These are phyloP conservation scores for Oreochromis mossambicus DNA, from an alignment of 2,797 vertebrate genomes.

Conservation along the genomic window DNA sequence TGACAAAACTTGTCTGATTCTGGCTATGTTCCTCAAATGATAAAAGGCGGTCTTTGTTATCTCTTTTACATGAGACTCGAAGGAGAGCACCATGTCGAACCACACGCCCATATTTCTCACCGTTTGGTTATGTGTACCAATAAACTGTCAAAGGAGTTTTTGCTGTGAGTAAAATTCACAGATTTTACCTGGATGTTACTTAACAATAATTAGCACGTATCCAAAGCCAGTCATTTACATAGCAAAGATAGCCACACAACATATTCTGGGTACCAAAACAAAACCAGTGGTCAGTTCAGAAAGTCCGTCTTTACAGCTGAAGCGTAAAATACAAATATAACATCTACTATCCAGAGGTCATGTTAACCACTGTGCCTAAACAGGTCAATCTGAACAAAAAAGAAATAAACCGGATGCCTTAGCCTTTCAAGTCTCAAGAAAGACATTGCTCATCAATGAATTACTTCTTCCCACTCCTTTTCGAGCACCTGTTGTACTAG, in stretches of 20 bases:
- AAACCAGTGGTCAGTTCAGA: fast-evolving
- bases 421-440: background rate
- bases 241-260: background rate
- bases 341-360: too few relatives aligned
- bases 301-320: background rate
- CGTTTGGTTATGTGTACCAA: background rate
- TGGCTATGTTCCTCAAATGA: fast-evolving
- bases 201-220: background rate
- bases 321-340: background rate
- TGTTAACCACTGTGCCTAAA: background rate
- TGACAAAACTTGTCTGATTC: background rate
- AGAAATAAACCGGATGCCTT: background rate
- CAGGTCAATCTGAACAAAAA: background rate
- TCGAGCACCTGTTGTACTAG: too few relatives aligned
- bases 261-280: background rate
- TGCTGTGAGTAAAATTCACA: background rate
- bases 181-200: background rate
- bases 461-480: too few relatives aligned
- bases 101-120: background rate
- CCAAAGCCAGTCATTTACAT: background rate
- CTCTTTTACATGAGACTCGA: background rate
- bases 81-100: background rate
- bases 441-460: background rate
- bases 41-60: background rate
- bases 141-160: background rate